Percentiles rank a stretch among this genome's conserved stretches.
Evolutionary conservation across 2,797 vertebrate genomes (phyloP).

Genomic region (Rhinella marina): DNA sequence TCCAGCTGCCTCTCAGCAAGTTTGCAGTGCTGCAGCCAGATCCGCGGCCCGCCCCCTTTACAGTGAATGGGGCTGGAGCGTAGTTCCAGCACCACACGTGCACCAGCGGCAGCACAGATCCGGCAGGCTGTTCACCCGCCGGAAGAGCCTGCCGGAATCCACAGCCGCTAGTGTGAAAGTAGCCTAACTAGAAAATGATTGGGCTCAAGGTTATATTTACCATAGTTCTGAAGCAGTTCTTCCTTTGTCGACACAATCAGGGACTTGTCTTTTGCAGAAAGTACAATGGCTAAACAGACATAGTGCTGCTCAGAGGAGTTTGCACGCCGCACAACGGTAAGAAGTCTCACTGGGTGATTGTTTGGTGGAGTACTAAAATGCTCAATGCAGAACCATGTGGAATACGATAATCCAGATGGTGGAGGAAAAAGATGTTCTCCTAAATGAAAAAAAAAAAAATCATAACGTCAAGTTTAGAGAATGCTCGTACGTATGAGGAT

Average conservation of each 20-base stretch:
- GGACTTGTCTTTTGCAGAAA: conserved; percentile 90
- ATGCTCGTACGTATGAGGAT: neutral
- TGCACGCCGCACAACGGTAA: conserved; percentile 89
- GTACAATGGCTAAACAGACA: conserved; percentile 87
- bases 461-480: neutral
- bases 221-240: conserved; percentile 91
- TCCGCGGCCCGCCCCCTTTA: too few relatives aligned
- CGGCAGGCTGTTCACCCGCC: too few relatives aligned
- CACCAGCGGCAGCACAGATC: too few relatives aligned
- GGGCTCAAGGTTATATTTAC: conserved; percentile 71
- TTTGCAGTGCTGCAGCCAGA: too few relatives aligned
- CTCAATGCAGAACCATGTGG: conserved; percentile 97
- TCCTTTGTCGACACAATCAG: conserved; percentile 95
- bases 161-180: too few relatives aligned
- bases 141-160: too few relatives aligned
- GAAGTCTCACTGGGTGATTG: conserved; percentile 88
- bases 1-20: too few relatives aligned
- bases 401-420: conserved; percentile 93
- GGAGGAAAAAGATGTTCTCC: conserved; percentile 95
- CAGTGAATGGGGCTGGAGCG: too few relatives aligned
- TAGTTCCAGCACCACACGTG: too few relatives aligned
- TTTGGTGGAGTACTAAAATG: conserved; percentile 85
- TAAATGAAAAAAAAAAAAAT: conserved; percentile 66
- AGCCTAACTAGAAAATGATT: too few relatives aligned
- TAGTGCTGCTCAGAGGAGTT: conserved; percentile 94